Evolutionary conservation across 1,140 invertebrate species (phyloP).

Genomic region (Chlorops oryzae): DNA sequence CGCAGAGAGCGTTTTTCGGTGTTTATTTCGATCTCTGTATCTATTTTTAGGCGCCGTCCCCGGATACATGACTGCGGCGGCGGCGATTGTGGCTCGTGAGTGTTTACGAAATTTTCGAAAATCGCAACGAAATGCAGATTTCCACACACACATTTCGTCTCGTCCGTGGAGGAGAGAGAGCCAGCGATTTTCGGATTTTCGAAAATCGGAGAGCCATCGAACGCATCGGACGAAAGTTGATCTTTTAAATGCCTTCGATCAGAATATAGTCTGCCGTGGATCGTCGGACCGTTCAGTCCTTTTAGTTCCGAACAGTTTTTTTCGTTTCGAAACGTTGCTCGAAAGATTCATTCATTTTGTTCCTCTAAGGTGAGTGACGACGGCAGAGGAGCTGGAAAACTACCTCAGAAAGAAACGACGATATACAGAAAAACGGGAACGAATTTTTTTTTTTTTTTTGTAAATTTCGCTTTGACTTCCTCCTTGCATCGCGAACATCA

Average conservation of each 20-base stretch:
- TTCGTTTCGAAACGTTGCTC: conserved; percentile 45
- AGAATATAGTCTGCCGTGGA: conserved; percentile 49
- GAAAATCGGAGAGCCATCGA: too few relatives aligned
- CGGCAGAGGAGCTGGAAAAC: neutral
- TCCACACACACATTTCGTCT: too few relatives aligned
- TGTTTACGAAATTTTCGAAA: neutral
- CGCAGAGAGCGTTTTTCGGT: too few relatives aligned
- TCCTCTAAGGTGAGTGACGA: conserved; percentile 48
- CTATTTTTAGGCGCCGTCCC: conserved; percentile 18
- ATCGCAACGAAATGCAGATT: neutral
- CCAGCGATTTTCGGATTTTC: too few relatives aligned
- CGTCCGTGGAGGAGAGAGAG: too few relatives aligned
- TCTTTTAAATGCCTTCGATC: conserved; percentile 26
- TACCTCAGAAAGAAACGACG: neutral
- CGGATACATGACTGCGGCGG: conserved; percentile 13
- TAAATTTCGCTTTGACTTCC: too few relatives aligned
- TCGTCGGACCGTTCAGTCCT: conserved; percentile 49
- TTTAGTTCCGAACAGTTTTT: conserved; percentile 43
- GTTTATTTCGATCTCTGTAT: conserved; percentile 17
- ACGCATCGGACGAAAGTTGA: conserved; percentile 42
- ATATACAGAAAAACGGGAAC: too few relatives aligned
- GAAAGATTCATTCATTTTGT: conserved; percentile 46
- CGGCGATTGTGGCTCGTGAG: neutral
- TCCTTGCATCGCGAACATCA: too few relatives aligned
- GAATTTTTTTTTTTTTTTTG: too few relatives aligned